Evolutionary conservation across 2,113 vertebrate genomes (phyloP).

Genomic region (Kryptolebias marmoratus): DNA sequence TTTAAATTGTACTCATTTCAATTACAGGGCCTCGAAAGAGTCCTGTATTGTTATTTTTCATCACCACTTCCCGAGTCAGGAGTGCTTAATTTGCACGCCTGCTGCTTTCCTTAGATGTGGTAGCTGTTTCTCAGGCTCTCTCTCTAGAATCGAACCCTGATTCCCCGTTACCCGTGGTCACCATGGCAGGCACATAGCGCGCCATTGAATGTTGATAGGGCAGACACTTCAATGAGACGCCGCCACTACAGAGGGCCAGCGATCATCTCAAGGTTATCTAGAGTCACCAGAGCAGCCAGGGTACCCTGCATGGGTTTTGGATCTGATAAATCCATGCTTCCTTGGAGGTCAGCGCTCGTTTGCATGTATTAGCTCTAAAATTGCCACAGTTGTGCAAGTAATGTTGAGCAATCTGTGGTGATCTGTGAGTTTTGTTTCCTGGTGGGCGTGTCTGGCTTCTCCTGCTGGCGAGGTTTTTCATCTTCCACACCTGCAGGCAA

Average conservation of each 20-base stretch:
- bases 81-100: background rate
- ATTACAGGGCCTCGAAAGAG: conserved; percentile 3
- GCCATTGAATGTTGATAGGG: conserved; percentile 1
- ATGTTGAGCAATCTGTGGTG: too few relatives aligned
- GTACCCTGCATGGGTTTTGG: background rate
- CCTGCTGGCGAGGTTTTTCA: too few relatives aligned
- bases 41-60: conserved; percentile 2
- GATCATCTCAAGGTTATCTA: background rate
- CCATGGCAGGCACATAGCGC: background rate
- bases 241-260: background rate
- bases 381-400: too few relatives aligned
- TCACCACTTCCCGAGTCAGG: background rate
- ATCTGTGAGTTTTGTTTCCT: too few relatives aligned
- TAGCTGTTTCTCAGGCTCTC: conserved; percentile 5
- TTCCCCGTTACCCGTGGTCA: conserved; percentile 1
- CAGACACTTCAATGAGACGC: background rate
- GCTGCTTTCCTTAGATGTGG: conserved; percentile 8
- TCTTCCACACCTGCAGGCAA: too few relatives aligned
- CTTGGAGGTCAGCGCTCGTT: too few relatives aligned
- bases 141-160: conserved; percentile 3
- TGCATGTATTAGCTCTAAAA: background rate
- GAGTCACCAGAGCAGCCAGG: conserved; percentile 14
- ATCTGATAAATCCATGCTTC: too few relatives aligned
- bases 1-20: background rate
- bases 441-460: too few relatives aligned